These are phyloP conservation scores for Noctua janthe DNA, from an alignment of 2,888 invertebrate species.

Conservation along the genomic window DNA sequence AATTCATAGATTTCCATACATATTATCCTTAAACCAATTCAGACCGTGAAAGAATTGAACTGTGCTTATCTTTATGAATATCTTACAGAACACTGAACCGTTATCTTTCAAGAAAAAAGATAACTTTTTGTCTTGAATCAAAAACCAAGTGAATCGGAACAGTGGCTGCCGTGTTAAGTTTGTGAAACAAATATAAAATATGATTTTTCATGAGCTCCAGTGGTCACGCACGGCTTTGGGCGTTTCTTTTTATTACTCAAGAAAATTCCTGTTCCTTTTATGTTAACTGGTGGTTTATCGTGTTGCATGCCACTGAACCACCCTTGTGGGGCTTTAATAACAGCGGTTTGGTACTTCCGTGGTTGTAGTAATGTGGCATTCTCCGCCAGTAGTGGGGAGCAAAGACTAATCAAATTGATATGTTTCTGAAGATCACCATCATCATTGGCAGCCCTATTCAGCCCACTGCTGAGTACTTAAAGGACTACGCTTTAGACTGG, in stretches of 20 bases:
- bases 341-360: conserved; percentile 62
- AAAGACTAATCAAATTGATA: neutral
- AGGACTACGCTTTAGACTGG: neutral
- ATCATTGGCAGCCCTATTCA: neutral
- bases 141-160: conserved; percentile 55
- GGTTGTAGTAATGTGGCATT: conserved; percentile 38
- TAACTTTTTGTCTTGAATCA: conserved; percentile 56
- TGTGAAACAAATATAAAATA: conserved; percentile 81
- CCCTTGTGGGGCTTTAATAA: conserved; percentile 75
- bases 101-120: conserved; percentile 50
- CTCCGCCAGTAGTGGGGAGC: neutral
- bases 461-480: neutral
- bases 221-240: conserved; percentile 84
- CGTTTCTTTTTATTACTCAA: conserved; percentile 83
- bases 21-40: conserved; percentile 18
- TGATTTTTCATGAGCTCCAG: conserved; percentile 80
- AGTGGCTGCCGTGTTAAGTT: conserved; percentile 64
- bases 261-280: conserved; percentile 84
- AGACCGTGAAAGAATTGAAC: conserved; percentile 24
- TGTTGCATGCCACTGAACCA: conserved; percentile 83
- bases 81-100: conserved; percentile 36
- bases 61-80: conserved; percentile 51
- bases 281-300: conserved; percentile 85
- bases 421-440: neutral
- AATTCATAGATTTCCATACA: conserved; percentile 4